Evolutionary conservation across 2,113 vertebrate genomes (phyloP).

Genomic region (Clupea harengus): DNA sequence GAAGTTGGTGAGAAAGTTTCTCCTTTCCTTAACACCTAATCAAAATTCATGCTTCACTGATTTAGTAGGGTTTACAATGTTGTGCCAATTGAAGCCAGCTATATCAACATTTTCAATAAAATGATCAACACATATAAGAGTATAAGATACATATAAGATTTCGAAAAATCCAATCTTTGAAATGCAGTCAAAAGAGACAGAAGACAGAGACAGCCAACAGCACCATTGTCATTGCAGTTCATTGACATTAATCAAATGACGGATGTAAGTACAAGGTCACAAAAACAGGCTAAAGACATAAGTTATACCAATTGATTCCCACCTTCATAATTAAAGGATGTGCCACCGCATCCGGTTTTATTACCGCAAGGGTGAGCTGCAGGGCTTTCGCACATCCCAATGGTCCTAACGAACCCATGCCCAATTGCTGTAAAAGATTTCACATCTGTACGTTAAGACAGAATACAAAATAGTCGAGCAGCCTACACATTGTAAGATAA

Average conservation of each 20-base stretch:
- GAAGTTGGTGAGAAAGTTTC: no score
- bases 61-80: not conserved
- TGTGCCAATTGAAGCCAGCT: no score
- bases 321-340: slow-evolving; percentile 88
- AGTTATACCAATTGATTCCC: slow-evolving; percentile 17
- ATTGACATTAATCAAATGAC: no score
- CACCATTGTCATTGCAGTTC: no score
- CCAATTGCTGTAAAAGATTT: not conserved
- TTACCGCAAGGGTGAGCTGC: slow-evolving; percentile 87
- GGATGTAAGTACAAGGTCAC: not conserved
- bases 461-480: not conserved
- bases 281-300: not conserved
- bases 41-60: not conserved
- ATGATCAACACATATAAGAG: no score
- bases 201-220: no score
- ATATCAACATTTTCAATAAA: no score
- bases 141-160: no score
- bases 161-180: no score
- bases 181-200: no score
- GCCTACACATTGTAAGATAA: not conserved
- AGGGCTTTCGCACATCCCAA: slow-evolving; percentile 66
- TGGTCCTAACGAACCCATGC: slow-evolving; percentile 46
- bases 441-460: not conserved
- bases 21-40: not conserved
- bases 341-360: slow-evolving; percentile 89